These are phyloP conservation scores for Odobenus rosmarus DNA, from an alignment of 2,113 vertebrate species.

Conservation along the genomic window DNA sequence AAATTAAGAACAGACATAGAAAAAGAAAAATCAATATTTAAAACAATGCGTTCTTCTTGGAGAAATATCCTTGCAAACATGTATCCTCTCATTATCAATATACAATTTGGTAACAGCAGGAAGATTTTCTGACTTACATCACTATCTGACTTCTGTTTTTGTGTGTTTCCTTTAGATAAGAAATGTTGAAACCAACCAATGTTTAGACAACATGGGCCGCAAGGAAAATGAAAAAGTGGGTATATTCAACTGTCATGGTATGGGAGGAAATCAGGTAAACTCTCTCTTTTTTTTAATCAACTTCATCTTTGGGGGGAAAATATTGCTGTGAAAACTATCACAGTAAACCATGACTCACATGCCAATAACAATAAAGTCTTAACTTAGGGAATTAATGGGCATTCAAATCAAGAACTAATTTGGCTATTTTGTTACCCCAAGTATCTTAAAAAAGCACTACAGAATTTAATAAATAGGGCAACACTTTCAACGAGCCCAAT, in stretches of 20 bases:
- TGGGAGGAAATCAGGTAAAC: constrained; percentile 98
- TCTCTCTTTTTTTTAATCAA: fast-evolving
- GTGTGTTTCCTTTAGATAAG: constrained; percentile 89
- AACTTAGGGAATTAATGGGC: background rate
- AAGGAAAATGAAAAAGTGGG: constrained; percentile 99
- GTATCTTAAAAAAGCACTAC: background rate
- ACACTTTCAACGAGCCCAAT: background rate
- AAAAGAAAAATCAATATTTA: background rate
- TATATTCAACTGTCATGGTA: constrained; percentile 99
- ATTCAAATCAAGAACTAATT: constrained; percentile 4
- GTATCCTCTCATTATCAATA: background rate
- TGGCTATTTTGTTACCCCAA: background rate
- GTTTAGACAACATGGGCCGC: constrained; percentile 99
- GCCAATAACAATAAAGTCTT: background rate
- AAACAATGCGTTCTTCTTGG: background rate
- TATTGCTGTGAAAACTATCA: background rate
- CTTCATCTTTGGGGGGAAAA: background rate
- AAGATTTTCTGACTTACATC: background rate
- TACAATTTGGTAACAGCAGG: background rate
- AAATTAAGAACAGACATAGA: background rate
- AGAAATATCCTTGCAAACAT: background rate
- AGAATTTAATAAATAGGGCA: background rate
- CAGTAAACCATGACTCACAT: background rate
- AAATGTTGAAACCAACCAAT: constrained; percentile 99
- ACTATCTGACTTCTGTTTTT: background rate